Evolutionary conservation across 1,140 invertebrate genomes (phyloP).

Genomic region (Orussus abietinus): DNA sequence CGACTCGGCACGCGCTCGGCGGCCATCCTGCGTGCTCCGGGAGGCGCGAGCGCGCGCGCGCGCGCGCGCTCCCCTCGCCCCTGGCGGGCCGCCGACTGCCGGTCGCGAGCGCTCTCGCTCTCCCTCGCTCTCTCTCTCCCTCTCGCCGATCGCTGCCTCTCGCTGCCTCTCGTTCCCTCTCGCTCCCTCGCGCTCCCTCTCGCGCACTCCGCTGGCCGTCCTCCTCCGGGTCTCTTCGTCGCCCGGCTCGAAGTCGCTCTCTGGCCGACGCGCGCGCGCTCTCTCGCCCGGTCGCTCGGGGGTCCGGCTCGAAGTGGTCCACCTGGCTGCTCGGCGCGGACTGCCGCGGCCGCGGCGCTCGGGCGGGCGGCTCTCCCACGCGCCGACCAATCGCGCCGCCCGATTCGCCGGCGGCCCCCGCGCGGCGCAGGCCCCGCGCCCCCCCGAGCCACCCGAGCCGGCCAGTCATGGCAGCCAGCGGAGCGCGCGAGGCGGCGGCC

Average conservation of each 20-base stretch:
- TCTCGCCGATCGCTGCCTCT: background rate
- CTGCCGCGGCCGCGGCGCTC: constrained; percentile 38
- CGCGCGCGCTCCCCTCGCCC: constrained; percentile 10
- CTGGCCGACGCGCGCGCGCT: too few relatives aligned
- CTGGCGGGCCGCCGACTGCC: constrained; percentile 6
- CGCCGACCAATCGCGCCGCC: constrained; percentile 44
- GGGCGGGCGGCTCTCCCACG: constrained; percentile 51
- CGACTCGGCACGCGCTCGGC: constrained; percentile 8
- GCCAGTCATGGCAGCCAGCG: constrained; percentile 43
- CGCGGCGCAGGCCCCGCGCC: constrained; percentile 20
- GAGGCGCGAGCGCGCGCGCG: constrained; percentile 13
- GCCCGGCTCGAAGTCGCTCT: too few relatives aligned
- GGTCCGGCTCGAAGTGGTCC: constrained; percentile 27
- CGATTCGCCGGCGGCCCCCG: constrained; percentile 27
- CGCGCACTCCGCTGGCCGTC: too few relatives aligned
- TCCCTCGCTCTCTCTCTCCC: too few relatives aligned
- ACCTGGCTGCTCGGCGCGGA: constrained; percentile 45
- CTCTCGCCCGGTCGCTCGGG: too few relatives aligned
- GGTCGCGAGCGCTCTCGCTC: background rate
- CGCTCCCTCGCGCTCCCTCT: too few relatives aligned
- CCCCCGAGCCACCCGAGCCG: constrained; percentile 21
- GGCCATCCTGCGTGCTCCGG: too few relatives aligned
- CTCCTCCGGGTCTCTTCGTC: constrained; percentile 1
- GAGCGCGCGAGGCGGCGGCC: constrained; percentile 25
- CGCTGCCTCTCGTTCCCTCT: background rate